These are phyloP conservation scores for Leptoteleia sp. DNA, from an alignment of 1,140 invertebrate species.

Conservation along the genomic window DNA sequence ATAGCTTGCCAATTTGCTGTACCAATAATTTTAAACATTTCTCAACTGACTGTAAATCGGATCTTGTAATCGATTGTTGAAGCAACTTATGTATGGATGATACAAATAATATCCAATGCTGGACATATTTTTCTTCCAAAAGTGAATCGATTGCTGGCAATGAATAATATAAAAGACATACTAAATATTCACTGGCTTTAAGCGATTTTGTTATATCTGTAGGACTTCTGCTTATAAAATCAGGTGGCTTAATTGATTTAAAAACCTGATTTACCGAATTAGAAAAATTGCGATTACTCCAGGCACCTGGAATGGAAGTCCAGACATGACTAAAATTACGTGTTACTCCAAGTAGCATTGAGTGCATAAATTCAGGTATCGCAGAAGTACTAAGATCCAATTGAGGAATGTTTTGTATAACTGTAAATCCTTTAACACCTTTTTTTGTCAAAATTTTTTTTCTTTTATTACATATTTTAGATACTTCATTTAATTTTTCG, in stretches of 20 bases:
- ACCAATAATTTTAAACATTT: constrained; percentile 52
- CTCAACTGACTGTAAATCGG: constrained; percentile 41
- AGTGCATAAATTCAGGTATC: constrained; percentile 67
- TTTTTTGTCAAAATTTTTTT: constrained; percentile 22
- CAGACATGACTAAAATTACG: constrained; percentile 33
- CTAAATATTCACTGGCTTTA: constrained; percentile 60
- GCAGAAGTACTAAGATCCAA: constrained; percentile 53
- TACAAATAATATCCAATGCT: constrained; percentile 65
- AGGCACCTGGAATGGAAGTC: constrained; percentile 7
- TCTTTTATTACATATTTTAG: not conserved
- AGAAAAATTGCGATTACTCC: constrained; percentile 20
- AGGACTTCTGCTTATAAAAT: constrained; percentile 45
- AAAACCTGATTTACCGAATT: constrained; percentile 26
- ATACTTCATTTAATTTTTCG: constrained; percentile 2
- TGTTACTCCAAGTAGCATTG: constrained; percentile 39
- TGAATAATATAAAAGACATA: constrained; percentile 61
- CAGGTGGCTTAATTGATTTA: constrained; percentile 43
- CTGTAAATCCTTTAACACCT: constrained; percentile 56
- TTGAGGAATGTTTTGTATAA: constrained; percentile 42
- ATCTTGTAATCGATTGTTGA: constrained; percentile 26
- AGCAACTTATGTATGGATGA: constrained; percentile 45
- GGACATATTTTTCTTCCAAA: constrained; percentile 54
- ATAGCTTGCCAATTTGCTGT: constrained; percentile 23
- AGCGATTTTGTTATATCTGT: constrained; percentile 29
- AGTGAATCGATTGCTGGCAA: constrained; percentile 26